phyloP scores from a whole-genome alignment of 2,797 vertebrate species.

The Poecilia velifera region DNA sequence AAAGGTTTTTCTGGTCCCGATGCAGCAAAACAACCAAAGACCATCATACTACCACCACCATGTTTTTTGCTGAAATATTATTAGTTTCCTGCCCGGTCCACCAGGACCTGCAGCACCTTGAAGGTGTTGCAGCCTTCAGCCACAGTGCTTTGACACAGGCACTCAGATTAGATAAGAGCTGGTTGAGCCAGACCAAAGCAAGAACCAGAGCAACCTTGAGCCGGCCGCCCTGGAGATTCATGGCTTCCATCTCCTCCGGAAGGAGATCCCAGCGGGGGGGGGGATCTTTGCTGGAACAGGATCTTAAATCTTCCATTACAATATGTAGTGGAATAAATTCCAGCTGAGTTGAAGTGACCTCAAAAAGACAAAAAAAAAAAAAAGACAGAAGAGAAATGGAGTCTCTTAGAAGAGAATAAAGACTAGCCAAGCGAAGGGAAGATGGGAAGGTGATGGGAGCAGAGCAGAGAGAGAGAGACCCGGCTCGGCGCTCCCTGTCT shows the following conservation, averaged over 20 bases:
- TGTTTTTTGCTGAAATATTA: neutral
- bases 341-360: conserved; percentile 56
- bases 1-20: neutral
- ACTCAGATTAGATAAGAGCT: neutral
- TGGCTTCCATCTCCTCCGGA: conserved; percentile 47
- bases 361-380: conserved; percentile 35
- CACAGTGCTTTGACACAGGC: neutral
- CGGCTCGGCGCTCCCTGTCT: conserved; percentile 77
- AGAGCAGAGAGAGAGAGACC: conserved; percentile 60
- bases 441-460: conserved; percentile 67
- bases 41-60: neutral
- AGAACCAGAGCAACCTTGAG: conserved; percentile 23
- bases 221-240: conserved; percentile 25
- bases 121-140: neutral
- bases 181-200: conserved; percentile 2
- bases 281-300: conserved; percentile 4
- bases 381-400: conserved; percentile 35
- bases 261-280: conserved; percentile 44
- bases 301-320: conserved; percentile 38
- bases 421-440: conserved; percentile 50
- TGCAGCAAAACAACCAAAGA: neutral
- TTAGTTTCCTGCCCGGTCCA: neutral
- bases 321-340: conserved; percentile 27
- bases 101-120: neutral
- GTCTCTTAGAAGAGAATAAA: conserved; percentile 43